phyloP scores from a whole-genome alignment of 2,888 invertebrate genomes.

The Acronicta leporina region DNA sequence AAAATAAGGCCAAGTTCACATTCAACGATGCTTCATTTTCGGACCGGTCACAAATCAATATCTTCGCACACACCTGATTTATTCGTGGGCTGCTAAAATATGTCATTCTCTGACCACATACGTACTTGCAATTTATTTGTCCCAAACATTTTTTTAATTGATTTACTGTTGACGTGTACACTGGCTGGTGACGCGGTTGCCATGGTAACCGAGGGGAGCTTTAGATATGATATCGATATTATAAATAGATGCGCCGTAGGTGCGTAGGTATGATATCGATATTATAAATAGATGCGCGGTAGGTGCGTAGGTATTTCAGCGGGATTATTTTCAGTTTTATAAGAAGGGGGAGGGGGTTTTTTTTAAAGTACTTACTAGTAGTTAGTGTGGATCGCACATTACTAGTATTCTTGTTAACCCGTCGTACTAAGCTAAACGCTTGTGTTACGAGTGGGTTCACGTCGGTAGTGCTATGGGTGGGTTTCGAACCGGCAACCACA shows the following conservation, averaged over 20 bases:
- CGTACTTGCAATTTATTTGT: constrained; percentile 36
- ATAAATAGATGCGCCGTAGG: constrained; percentile 62
- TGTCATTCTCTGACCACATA: constrained; percentile 66
- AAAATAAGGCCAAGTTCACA: constrained; percentile 54
- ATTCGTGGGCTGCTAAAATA: constrained; percentile 76
- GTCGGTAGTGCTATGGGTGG: too few species aligned
- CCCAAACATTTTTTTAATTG: constrained; percentile 56
- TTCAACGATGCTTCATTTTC: constrained; percentile 43
- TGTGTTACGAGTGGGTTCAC: too few species aligned
- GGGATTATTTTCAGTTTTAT: constrained; percentile 50
- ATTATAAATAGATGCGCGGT: constrained; percentile 63
- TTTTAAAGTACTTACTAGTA: too few species aligned
- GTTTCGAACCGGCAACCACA: too few species aligned
- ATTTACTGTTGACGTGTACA: constrained; percentile 52
- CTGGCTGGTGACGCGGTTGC: constrained; percentile 65
- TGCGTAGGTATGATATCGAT: constrained; percentile 66
- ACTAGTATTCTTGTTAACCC: too few species aligned
- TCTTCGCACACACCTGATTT: constrained; percentile 68
- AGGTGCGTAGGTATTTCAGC: constrained; percentile 47
- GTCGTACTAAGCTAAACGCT: too few species aligned
- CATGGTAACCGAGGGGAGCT: constrained; percentile 74
- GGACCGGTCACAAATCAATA: constrained; percentile 75
- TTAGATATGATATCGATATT: constrained; percentile 67
- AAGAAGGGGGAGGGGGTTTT: neutral
- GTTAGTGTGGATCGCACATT: too few species aligned